phyloP scores from a whole-genome alignment of 2,797 vertebrate genomes.

The Bradypodion ventrale region DNA sequence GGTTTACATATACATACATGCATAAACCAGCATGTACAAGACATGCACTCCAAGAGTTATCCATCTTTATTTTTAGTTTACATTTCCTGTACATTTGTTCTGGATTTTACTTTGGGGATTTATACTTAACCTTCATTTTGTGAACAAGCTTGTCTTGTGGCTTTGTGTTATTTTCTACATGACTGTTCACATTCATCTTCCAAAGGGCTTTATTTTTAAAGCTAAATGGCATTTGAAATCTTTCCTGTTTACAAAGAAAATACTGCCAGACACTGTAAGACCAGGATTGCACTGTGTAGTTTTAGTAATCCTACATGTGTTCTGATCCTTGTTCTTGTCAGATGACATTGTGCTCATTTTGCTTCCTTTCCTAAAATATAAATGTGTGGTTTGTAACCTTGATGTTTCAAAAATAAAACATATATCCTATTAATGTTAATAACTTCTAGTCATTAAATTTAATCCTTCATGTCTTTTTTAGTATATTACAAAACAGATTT shows the following conservation, averaged over 20 bases:
- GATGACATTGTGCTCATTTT: conserved; percentile 79
- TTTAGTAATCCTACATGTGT: conserved; percentile 74
- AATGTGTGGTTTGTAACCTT: conserved; percentile 66
- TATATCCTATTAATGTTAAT: conserved; percentile 60
- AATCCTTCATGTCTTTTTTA: conserved; percentile 77
- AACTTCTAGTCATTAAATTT: conserved; percentile 63
- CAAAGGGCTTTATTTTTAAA: conserved; percentile 40
- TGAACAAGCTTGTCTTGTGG: conserved; percentile 37
- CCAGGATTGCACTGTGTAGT: conserved; percentile 60
- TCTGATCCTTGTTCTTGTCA: conserved; percentile 66
- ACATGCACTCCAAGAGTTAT: not conserved
- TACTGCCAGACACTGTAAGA: conserved; percentile 64
- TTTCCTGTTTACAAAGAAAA: conserved; percentile 42
- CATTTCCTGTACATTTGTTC: not conserved
- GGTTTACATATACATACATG: not conserved
- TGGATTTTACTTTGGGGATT: conserved; percentile 30
- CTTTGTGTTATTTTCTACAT: conserved; percentile 33
- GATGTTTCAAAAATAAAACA: conserved; percentile 58
- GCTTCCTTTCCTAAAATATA: conserved; percentile 62
- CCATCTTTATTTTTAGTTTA: conserved; percentile 4
- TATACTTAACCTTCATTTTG: conserved; percentile 27
- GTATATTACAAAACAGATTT: conserved; percentile 66
- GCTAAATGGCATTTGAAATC: conserved; percentile 56
- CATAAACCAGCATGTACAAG: not conserved
- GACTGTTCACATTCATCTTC: conserved; percentile 52